Evolutionary conservation across 2,888 invertebrate genomes (phyloP), one percentile per base, ranked within the genome.

Genomic region (Petrolisthes cinctipes): DNA sequence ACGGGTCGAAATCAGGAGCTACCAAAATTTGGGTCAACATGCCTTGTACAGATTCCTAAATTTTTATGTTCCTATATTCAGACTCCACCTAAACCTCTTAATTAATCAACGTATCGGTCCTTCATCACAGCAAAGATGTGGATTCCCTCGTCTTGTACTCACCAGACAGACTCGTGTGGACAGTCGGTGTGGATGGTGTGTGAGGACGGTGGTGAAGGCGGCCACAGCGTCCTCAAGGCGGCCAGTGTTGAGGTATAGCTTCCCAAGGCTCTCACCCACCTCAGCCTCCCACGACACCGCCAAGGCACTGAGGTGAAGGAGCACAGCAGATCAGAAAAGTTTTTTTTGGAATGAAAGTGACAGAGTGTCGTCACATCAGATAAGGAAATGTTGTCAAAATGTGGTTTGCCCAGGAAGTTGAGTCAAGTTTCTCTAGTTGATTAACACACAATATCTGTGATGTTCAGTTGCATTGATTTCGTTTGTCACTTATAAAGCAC

Each of bases 231-330:
- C 89, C 56, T 89, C 87, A n/a, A 90, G 83, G 4, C 90, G 66
- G 0, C 89, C 90, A 7, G 89, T 89, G 82, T 88, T 89, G 57
- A 90, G 85, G 79, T 90, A 89, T 53, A 89, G 83, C 82, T 90
- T 90, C 37, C 90, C 90, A 1, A 90, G 83, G 82, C 87, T 87
- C 71, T 89, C 89, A 5, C 87, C 90, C 56, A 89, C 84, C 37
- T 89, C 90, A 0, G 89, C 83, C 68, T 90, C 90, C 90, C 90
- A 90, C 51, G 87, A 81, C 61, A 90, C 83, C 1, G 86, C 89
- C 68, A 90, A 61, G 4, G 90, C 90, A 73, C 90, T 90, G 86
- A 4, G 6, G n/a, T 20, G 17, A n/a, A 17, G 7, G 57, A n/a
- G 3, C 7, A 37, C 53, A 53, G 2, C 37, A 37, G 37, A 37